These are phyloP conservation scores for Hydrocynus forskahlii DNA, from an alignment of 2,797 vertebrate genomes.

Conservation along the genomic window DNA sequence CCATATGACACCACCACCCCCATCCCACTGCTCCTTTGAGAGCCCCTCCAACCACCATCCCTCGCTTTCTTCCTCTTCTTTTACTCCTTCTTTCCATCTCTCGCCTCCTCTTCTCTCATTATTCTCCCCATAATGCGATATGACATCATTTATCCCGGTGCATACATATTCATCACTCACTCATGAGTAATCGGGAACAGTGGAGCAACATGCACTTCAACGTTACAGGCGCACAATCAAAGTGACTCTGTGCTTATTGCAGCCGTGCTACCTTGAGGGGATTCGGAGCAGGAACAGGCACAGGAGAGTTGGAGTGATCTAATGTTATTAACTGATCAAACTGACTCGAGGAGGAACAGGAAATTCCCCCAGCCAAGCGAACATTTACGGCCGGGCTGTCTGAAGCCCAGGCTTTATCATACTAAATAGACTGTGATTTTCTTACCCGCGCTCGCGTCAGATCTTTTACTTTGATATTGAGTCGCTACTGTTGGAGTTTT, in stretches of 20 bases:
- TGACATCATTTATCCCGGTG: conserved; percentile 58
- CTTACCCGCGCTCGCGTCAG: conserved; percentile 31
- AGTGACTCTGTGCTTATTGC: conserved; percentile 57
- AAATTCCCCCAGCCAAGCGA: conserved; percentile 54
- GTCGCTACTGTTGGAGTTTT: conserved; percentile 23
- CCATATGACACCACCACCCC: conserved; percentile 76
- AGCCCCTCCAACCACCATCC: conserved; percentile 27
- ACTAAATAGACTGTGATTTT: conserved; percentile 52
- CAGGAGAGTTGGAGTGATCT: conserved; percentile 59
- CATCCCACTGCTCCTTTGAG: conserved; percentile 41
- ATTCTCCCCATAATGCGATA: conserved; percentile 47
- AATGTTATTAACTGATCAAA: conserved; percentile 66
- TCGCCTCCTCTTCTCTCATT: conserved; percentile 29
- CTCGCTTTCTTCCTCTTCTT: conserved; percentile 41
- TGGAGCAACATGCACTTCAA: conserved; percentile 55
- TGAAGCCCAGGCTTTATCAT: conserved; percentile 47
- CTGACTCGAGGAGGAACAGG: conserved; percentile 54
- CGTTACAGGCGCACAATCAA: conserved; percentile 55
- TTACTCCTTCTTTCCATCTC: conserved; percentile 31
- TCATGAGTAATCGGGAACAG: conserved; percentile 50
- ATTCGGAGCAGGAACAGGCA: conserved; percentile 51
- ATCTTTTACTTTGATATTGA: conserved; percentile 52
- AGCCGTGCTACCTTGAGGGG: conserved; percentile 54
- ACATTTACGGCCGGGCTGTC: conserved; percentile 46
- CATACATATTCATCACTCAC: conserved; percentile 61